Percentiles rank a stretch among this genome's conserved stretches.
phyloP scores from a whole-genome alignment of 2,888 invertebrate genomes.

The Cryptophagus acutangulus region DNA sequence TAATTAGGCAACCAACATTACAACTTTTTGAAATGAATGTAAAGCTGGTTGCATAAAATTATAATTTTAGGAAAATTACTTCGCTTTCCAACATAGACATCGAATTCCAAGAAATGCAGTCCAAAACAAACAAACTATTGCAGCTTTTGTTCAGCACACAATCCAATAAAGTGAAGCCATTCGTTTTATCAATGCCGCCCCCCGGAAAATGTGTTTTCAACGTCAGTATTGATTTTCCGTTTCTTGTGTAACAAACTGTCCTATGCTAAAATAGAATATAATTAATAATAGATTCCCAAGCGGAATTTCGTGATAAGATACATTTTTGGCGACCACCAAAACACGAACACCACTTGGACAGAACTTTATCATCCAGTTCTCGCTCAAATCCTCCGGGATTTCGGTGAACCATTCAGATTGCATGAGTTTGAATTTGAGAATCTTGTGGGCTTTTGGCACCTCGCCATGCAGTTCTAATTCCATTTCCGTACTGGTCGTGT shows the following conservation, averaged over 20 bases:
- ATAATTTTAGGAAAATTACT: conserved; percentile 49
- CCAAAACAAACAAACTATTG: conserved; percentile 71
- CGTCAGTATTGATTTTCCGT: conserved; percentile 23
- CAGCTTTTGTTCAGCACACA: conserved; percentile 65
- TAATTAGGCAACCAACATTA: conserved; percentile 8
- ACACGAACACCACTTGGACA: conserved; percentile 81
- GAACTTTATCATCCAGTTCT: conserved; percentile 68
- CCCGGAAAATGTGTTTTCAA: conserved; percentile 70
- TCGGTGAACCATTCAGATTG: conserved; percentile 91
- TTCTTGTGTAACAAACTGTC: conserved; percentile 1
- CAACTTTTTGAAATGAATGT: background rate
- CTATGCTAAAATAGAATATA: background rate
- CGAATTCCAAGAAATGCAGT: conserved; percentile 77
- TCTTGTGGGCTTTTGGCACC: conserved; percentile 29
- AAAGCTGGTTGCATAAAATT: background rate
- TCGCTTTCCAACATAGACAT: conserved; percentile 68
- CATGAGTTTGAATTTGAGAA: conserved; percentile 60
- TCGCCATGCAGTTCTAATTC: conserved; percentile 34
- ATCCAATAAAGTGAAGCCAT: conserved; percentile 69
- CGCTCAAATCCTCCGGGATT: conserved; percentile 68
- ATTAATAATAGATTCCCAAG: too few relatives aligned
- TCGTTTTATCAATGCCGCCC: conserved; percentile 51
- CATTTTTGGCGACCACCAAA: conserved; percentile 73
- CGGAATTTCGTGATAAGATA: too few relatives aligned
- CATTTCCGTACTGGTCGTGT: conserved; percentile 19